phyloP scores from a whole-genome alignment of 1,140 invertebrate genomes.

The Cyphomyrmex costatus region DNA sequence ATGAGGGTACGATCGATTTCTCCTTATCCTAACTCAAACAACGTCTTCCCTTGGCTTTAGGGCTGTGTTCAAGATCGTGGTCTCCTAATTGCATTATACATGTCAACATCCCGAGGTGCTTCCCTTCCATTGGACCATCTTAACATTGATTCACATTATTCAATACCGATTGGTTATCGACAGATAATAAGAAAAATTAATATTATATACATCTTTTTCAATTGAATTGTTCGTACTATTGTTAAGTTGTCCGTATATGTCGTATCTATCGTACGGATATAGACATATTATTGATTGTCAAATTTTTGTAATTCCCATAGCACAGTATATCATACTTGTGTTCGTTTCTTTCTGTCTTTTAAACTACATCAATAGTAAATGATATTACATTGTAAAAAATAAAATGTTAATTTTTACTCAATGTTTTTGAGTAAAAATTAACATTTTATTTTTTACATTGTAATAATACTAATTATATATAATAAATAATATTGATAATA shows the following conservation, averaged over 20 bases:
- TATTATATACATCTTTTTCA: not conserved
- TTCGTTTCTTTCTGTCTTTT: not conserved
- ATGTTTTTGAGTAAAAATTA: too few species aligned
- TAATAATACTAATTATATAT: too few species aligned
- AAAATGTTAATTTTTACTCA: too few species aligned
- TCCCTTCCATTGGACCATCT: constrained; percentile 41
- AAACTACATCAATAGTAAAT: not conserved
- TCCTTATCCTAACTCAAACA: constrained; percentile 60
- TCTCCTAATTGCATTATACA: constrained; percentile 76
- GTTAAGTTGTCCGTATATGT: not conserved
- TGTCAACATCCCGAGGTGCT: constrained; percentile 75
- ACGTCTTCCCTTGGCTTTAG: constrained; percentile 63
- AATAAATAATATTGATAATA: not conserved
- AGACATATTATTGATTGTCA: not conserved
- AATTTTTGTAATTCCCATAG: not conserved
- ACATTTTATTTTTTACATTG: too few species aligned
- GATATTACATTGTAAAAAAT: too few species aligned
- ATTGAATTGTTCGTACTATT: not conserved
- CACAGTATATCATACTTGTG: too few species aligned
- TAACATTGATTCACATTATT: constrained; percentile 41
- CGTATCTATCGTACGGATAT: too few species aligned
- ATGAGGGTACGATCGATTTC: constrained; percentile 73
- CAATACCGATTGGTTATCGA: not conserved
- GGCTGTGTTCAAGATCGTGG: constrained; percentile 70
- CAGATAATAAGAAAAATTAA: not conserved